Conservation (phyloP, 2,888 invertebrate species). For the Parapristionchus giblindavisi region DNA sequence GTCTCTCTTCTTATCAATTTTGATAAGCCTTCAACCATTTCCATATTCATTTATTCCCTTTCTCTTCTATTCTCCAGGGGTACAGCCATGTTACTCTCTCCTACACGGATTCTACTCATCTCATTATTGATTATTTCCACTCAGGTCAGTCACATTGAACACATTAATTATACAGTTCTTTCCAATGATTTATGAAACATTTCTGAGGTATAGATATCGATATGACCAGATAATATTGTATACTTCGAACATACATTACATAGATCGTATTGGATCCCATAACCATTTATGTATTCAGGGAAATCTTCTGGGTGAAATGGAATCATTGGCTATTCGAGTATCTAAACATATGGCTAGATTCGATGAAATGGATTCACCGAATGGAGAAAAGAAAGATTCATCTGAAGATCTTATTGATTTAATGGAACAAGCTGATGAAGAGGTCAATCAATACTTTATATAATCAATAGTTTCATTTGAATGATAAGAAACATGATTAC, state of each 20-base stretch:
- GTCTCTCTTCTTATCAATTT: constrained; percentile 7
- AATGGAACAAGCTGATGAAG: constrained; percentile 8
- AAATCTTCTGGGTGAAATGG: neutral
- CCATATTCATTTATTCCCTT: neutral
- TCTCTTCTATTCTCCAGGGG: neutral
- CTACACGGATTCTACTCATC: neutral
- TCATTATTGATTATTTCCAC: neutral
- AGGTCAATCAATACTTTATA: neutral
- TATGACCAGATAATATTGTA: neutral
- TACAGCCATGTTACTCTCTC: constrained; percentile 10
- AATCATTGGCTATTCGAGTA: constrained; percentile 16
- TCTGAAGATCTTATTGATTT: constrained; percentile 22
- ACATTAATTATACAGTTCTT: neutral
- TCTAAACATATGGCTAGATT: constrained; percentile 19
- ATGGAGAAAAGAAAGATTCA: neutral
- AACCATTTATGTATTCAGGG: neutral
- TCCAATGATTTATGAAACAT: too few relatives aligned
- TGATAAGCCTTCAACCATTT: constrained; percentile 29
- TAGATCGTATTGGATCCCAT: neutral
- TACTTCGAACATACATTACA: neutral
- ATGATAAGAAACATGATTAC: neutral
- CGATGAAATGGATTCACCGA: constrained; percentile 20
- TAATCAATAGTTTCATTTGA: neutral
- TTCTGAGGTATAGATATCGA: too few relatives aligned
- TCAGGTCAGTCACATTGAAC: constrained; percentile 1